These are phyloP conservation scores for Ibycter americanus DNA, from an alignment of 2,797 vertebrate genomes.

Conservation along the genomic window DNA sequence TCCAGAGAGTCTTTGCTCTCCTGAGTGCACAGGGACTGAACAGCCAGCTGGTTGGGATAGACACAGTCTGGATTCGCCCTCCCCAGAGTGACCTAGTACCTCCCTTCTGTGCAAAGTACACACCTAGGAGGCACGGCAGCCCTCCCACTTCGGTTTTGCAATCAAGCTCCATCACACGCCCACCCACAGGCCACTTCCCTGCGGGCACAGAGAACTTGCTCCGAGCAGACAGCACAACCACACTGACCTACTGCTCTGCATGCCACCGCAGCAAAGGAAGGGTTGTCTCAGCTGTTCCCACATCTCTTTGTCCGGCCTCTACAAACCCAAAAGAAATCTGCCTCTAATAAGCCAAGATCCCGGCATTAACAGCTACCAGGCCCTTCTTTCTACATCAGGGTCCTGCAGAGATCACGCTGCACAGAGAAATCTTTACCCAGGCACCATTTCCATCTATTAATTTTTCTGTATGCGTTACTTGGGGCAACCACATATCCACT, in stretches of 20 bases:
- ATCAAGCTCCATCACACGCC: background rate
- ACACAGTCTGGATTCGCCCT: background rate
- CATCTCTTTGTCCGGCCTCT: background rate
- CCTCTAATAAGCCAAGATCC: background rate
- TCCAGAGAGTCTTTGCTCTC: background rate
- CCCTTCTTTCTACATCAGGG: background rate
- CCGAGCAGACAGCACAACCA: background rate
- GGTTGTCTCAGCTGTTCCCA: background rate
- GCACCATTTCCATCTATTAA: background rate
- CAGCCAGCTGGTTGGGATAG: background rate
- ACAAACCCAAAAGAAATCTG: background rate
- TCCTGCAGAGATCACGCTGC: background rate
- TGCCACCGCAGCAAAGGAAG: background rate
- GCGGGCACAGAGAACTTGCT: background rate
- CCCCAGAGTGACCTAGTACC: background rate
- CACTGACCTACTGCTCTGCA: background rate
- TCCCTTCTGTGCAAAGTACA: background rate
- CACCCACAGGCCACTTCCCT: background rate
- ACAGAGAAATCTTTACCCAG: background rate
- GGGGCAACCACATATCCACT: rapidly evolving
- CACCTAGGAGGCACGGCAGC: background rate
- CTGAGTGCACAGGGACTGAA: background rate
- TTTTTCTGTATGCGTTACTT: rapidly evolving
- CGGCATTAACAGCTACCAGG: background rate
- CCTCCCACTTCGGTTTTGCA: background rate